Conservation (phyloP, 2,888 invertebrate species). For the Pedicia rivosa region DNA sequence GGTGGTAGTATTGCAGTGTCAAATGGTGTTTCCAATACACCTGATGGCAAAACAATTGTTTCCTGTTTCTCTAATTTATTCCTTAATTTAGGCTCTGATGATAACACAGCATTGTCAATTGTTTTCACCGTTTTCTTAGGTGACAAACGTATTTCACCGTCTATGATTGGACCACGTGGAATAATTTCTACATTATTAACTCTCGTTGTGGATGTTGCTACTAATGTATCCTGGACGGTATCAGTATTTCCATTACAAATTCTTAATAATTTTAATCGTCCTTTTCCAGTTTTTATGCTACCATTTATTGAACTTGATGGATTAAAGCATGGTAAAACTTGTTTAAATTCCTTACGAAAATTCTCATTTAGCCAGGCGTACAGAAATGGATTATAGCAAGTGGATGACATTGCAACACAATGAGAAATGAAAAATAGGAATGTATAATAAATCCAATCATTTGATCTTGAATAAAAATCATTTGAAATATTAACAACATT, state of each 20-base stretch:
- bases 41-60: slow-evolving; percentile 11
- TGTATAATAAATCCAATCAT: slow-evolving; percentile 66
- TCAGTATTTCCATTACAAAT: slow-evolving; percentile 63
- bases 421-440: slow-evolving; percentile 83
- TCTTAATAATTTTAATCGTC: slow-evolving; percentile 35
- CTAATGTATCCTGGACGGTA: slow-evolving; percentile 49
- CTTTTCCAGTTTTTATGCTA: not conserved
- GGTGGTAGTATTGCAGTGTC: no score
- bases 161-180: not conserved
- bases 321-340: slow-evolving; percentile 49
- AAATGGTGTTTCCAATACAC: slow-evolving; percentile 13
- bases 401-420: slow-evolving; percentile 87
- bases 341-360: slow-evolving; percentile 84
- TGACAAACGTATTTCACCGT: no score
- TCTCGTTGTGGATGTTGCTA: slow-evolving; percentile 40
- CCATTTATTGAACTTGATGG: slow-evolving; percentile 23
- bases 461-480: slow-evolving; percentile 59
- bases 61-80: slow-evolving; percentile 4
- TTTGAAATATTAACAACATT: slow-evolving; percentile 79
- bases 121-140: no score
- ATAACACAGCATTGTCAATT: no score
- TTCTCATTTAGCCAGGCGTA: slow-evolving; percentile 94
- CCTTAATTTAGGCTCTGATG: not conserved
- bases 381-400: slow-evolving; percentile 91
- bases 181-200: slow-evolving; percentile 18